phyloP scores from a whole-genome alignment of 2,888 invertebrate species.

The Hedychridium roseum region DNA sequence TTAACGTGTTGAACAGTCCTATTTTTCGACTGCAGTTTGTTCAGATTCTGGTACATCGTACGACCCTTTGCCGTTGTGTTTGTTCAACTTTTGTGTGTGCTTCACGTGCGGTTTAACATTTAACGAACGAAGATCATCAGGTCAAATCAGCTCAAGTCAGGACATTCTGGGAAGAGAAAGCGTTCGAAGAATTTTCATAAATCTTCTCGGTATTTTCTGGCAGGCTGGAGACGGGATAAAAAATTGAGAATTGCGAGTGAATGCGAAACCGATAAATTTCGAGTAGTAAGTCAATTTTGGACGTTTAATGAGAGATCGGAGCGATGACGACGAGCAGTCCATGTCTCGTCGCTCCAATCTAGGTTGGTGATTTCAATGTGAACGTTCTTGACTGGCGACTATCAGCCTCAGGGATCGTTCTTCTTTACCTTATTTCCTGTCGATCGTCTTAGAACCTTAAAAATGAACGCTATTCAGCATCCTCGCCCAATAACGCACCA shows the following conservation, averaged over 20 bases:
- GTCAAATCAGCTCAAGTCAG: not conserved
- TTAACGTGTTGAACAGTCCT: too few relatives aligned
- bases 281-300: not conserved
- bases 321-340: constrained; percentile 17
- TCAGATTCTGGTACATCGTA: too few relatives aligned
- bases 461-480: not conserved
- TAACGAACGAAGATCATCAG: not conserved
- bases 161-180: constrained; percentile 13
- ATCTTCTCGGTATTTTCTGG: not conserved
- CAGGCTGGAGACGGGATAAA: too few relatives aligned
- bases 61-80: too few relatives aligned
- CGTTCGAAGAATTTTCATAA: not conserved
- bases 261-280: not conserved
- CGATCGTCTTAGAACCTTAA: not conserved
- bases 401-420: too few relatives aligned
- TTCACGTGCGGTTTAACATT: too few relatives aligned
- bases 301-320: constrained; percentile 4
- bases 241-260: not conserved
- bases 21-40: too few relatives aligned
- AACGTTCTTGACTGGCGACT: constrained; percentile 14
- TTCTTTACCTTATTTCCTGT: constrained; percentile 4
- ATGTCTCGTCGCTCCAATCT: constrained; percentile 12
- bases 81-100: too few relatives aligned
- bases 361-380: constrained; percentile 25
- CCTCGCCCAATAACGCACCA: not conserved